Evolutionary conservation across 2,113 vertebrate genomes (phyloP).

Genomic region (Plotosus lineatus): DNA sequence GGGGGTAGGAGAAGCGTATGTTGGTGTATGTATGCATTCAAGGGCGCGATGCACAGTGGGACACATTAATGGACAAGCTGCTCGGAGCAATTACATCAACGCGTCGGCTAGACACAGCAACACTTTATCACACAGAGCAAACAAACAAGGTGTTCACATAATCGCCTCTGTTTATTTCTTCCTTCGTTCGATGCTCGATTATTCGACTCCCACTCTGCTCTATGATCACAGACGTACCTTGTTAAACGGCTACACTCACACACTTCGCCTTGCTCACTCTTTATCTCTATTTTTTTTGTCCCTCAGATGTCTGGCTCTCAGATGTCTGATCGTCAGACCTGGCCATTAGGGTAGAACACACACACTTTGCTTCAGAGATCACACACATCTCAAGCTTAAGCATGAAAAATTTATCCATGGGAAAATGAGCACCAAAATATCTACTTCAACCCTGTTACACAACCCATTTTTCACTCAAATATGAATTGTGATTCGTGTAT

Average conservation of each 20-base stretch:
- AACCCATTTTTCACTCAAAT: background rate
- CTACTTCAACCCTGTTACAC: background rate
- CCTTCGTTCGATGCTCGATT: conserved; percentile 24
- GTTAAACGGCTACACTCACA: conserved; percentile 30
- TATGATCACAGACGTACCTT: conserved; percentile 37
- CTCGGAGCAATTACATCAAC: conserved; percentile 50
- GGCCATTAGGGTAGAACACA: conserved; percentile 24
- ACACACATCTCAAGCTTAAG: background rate
- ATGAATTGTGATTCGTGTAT: background rate
- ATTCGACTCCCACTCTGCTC: conserved; percentile 18
- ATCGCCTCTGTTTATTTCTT: conserved; percentile 42
- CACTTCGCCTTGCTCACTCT: background rate
- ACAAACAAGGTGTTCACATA: conserved; percentile 47
- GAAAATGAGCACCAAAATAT: background rate
- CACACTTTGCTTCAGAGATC: conserved; percentile 10
- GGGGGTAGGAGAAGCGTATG: conserved; percentile 13
- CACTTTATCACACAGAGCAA: conserved; percentile 34
- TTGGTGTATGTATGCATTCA: conserved; percentile 28
- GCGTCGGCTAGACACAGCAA: conserved; percentile 29
- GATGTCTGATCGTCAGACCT: conserved; percentile 26
- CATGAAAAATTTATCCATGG: background rate
- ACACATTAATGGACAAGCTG: conserved; percentile 49
- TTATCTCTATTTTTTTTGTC: conserved; percentile 1
- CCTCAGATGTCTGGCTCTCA: background rate
- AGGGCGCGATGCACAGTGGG: conserved; percentile 42